Evolutionary conservation across 1,140 invertebrate genomes (phyloP), one percentile per base, ranked within the genome.

Genomic region (Zaprionus ghesquierei): DNA sequence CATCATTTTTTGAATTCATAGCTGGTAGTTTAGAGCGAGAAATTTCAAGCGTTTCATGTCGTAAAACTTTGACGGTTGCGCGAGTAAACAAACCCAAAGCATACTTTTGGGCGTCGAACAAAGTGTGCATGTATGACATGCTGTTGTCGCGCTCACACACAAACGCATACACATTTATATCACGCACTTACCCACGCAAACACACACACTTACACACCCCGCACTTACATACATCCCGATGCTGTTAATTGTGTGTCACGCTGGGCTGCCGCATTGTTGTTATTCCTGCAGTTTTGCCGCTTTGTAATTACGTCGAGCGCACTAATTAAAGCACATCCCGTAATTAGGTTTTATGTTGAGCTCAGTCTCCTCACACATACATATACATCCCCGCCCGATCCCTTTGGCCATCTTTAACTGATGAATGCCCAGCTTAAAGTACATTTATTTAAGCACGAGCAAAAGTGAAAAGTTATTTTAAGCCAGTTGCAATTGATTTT

Each of bases 291-390:
- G 69, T 63, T 79, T 73, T 84, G 61, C 75, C 59, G 75, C 79
- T 79, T 75, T 77, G 56, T 84, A 84, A 84, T 84, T 84, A 84
- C 79, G 76, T 84, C 63, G 61, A 53, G 80, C 66, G 63, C 38
- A 77, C 81, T 84, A 84, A 85, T 84, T 82, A 79, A 76, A 62
- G 68, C 78, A 79, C 59, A 75, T 60, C 71, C 58, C 55, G 66
- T 85, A 84, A 82, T 82, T 72, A 76, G 80, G 72, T 72, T 84
- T 75, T 75, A 56, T 66, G 65, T 49, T 71, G 20, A 29, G 27
- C n/a, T n/a, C n/a, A n/a, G n/a, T n/a, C n/a, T 9, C 27, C 27
- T 5, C 2, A n/a, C n/a, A n/a, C n/a, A n/a, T n/a, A n/a, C n/a
- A n/a, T 25, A 25, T 5, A 25, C 35, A 50, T 20, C 64, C 65